A percentile compares a stretch with the other conserved stretches of the same genome.
phyloP scores from a whole-genome alignment of 2,113 vertebrate genomes.

The Theristicus caerulescens region DNA sequence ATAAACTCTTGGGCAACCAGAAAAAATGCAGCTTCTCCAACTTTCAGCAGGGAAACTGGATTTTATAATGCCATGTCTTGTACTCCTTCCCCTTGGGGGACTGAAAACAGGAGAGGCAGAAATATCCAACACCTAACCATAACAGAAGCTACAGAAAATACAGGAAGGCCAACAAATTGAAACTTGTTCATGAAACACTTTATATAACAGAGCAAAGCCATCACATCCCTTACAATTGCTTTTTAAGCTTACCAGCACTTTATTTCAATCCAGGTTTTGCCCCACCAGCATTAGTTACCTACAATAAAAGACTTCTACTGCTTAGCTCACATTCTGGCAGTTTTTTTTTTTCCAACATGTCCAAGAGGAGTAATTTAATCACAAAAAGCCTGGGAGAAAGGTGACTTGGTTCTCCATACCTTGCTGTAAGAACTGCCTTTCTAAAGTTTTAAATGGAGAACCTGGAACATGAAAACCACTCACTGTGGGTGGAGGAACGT shows the following conservation, averaged over 20 bases:
- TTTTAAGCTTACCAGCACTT: not conserved
- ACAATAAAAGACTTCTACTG: not conserved
- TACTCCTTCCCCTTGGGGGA: not conserved
- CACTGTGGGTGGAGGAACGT: accelerated
- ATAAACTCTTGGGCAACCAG: not conserved
- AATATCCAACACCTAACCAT: not conserved
- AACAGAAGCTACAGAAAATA: not conserved
- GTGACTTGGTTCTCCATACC: not conserved
- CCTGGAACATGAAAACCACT: not conserved
- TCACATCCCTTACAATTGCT: not conserved
- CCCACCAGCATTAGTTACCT: not conserved
- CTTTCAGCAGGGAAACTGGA: not conserved
- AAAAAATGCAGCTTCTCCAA: not conserved
- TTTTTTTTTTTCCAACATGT: not conserved
- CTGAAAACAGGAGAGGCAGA: not conserved
- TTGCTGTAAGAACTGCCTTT: not conserved
- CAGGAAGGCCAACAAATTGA: not conserved
- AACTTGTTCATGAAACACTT: not conserved
- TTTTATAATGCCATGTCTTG: not conserved
- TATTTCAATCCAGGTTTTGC: not conserved
- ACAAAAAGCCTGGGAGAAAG: not conserved
- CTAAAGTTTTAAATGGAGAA: not conserved
- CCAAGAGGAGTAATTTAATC: not conserved
- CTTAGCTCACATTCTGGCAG: not conserved
- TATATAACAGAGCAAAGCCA: not conserved